Conservation (phyloP, 2,113 vertebrate genomes). For the Hemicordylus capensis region DNA sequence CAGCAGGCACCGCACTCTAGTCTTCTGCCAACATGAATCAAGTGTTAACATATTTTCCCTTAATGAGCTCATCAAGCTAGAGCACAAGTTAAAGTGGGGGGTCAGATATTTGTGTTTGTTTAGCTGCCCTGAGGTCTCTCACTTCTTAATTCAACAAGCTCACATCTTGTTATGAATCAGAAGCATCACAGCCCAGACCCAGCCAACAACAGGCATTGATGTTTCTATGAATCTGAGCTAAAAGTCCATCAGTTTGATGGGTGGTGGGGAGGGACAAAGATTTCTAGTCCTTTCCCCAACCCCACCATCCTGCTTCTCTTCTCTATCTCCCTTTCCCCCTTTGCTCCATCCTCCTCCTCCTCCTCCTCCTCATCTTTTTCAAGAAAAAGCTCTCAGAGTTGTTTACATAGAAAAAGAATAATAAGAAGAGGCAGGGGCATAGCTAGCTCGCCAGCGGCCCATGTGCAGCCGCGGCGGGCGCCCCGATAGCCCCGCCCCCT, state of each 20-base stretch:
- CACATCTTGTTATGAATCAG: background rate
- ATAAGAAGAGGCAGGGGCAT: too few relatives aligned
- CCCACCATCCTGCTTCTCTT: too few relatives aligned
- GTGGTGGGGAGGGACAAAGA: too few relatives aligned
- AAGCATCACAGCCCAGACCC: background rate
- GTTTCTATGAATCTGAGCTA: background rate
- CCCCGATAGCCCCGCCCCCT: too few relatives aligned
- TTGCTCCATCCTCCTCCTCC: too few relatives aligned
- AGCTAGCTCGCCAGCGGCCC: too few relatives aligned
- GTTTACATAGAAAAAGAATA: too few relatives aligned
- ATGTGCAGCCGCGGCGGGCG: too few relatives aligned
- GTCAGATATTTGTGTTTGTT: constrained; percentile 67
- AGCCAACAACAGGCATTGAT: background rate
- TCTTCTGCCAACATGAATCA: constrained; percentile 59
- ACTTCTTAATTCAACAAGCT: constrained; percentile 19
- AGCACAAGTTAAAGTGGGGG: constrained; percentile 61
- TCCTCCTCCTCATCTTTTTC: too few relatives aligned
- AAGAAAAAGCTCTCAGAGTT: too few relatives aligned
- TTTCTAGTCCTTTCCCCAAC: background rate
- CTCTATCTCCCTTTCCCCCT: too few relatives aligned
- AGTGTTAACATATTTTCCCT: constrained; percentile 64
- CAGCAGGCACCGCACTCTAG: constrained; percentile 39
- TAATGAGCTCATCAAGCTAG: constrained; percentile 71
- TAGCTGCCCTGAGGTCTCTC: constrained; percentile 37
- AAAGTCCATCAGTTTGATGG: background rate